Evolutionary conservation across 2,797 vertebrate species (phyloP).

Genomic region (Luscinia luscinia): DNA sequence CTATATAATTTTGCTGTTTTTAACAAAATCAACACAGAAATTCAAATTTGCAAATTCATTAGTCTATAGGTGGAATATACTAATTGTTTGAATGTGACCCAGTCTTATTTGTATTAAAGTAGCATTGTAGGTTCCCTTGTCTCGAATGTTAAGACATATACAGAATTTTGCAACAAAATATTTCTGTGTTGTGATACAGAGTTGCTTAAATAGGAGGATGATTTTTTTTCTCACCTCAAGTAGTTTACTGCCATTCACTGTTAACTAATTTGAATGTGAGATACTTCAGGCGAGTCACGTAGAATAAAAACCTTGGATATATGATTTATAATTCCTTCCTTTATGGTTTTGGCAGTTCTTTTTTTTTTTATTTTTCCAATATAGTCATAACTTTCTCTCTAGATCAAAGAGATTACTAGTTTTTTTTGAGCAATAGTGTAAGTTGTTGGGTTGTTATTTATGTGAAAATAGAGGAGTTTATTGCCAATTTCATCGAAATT

Average conservation of each 20-base stretch:
- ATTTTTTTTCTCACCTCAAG: background rate
- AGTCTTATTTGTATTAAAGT: background rate
- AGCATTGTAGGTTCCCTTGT: background rate
- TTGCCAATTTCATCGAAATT: background rate
- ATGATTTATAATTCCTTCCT: background rate
- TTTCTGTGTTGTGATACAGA: background rate
- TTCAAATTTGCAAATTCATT: background rate
- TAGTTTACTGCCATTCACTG: background rate
- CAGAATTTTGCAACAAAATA: background rate
- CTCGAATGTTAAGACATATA: background rate
- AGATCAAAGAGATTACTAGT: background rate
- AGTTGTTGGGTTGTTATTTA: background rate
- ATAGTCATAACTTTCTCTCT: background rate
- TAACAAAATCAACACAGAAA: background rate
- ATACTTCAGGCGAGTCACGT: accelerated
- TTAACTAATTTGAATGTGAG: background rate
- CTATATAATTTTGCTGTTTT: background rate
- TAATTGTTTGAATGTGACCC: background rate
- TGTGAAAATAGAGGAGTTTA: background rate
- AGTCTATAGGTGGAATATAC: background rate
- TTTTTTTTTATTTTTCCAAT: background rate
- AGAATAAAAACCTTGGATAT: background rate
- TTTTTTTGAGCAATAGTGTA: background rate
- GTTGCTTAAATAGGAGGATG: background rate
- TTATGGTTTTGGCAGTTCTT: background rate